These are phyloP conservation scores for Chinchilla lanigera DNA, from an alignment of 2,113 vertebrate species.

Conservation along the genomic window DNA sequence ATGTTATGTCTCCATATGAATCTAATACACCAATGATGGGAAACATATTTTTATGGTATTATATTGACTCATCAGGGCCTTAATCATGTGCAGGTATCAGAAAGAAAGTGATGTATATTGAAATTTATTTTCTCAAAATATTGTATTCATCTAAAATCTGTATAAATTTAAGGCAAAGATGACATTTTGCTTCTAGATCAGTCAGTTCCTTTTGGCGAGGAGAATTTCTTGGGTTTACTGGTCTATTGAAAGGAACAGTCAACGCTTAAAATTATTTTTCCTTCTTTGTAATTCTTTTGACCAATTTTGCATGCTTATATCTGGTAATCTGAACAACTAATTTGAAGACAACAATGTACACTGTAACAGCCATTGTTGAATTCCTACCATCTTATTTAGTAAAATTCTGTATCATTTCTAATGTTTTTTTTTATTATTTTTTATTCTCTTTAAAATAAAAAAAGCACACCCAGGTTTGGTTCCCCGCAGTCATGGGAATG, in stretches of 20 bases:
- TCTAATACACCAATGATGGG: background rate
- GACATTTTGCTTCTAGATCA: background rate
- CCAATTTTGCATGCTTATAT: no score
- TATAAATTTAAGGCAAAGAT: background rate
- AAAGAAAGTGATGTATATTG: background rate
- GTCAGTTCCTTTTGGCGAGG: background rate
- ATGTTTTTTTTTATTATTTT: no score
- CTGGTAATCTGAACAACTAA: no score
- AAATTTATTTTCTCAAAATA: background rate
- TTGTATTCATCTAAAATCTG: background rate
- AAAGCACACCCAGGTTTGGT: no score
- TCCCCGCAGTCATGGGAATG: no score
- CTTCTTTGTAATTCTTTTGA: no score
- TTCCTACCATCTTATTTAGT: no score
- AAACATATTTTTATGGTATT: background rate
- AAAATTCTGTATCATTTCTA: no score
- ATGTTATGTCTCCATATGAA: background rate
- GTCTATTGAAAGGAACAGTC: no score
- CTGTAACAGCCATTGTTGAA: no score
- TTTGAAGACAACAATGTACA: no score
- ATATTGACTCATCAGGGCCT: background rate
- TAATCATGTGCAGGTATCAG: background rate
- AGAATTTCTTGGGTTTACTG: background rate
- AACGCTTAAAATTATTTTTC: no score
- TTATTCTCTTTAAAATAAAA: background rate